A percentile compares a stretch with the other conserved stretches of the same genome.
Conservation (phyloP, 2,888 invertebrate genomes). For the Ganaspis brasiliensis region DNA sequence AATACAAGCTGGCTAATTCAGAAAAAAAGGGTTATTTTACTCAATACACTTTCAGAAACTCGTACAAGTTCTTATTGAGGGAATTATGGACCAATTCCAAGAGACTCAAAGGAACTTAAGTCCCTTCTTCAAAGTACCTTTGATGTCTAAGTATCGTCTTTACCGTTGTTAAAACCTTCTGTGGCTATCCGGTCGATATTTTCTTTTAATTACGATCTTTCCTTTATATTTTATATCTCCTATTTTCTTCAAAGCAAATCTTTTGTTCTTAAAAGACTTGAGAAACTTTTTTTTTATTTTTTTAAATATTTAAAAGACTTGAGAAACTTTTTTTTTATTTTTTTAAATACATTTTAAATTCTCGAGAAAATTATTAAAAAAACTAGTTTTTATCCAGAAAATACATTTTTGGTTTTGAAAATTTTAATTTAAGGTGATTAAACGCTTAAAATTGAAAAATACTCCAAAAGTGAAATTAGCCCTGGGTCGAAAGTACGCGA, state of each 20-base stretch:
- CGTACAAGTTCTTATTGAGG: conserved; percentile 27
- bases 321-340: neutral
- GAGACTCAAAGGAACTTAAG: conserved; percentile 40
- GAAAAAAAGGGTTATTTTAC: conserved; percentile 9
- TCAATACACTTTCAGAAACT: conserved; percentile 24
- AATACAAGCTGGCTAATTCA: conserved; percentile 31
- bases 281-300: neutral
- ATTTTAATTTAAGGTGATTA: too few species aligned
- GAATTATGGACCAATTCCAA: conserved; percentile 24
- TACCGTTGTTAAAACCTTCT: conserved; percentile 36
- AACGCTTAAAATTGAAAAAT: neutral
- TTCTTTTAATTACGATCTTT: conserved; percentile 38
- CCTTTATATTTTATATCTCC: conserved; percentile 1
- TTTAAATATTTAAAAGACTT: neutral
- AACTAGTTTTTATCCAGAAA: too few species aligned
- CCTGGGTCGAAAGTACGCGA: neutral
- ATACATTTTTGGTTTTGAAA: too few species aligned
- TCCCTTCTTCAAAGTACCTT: conserved; percentile 28
- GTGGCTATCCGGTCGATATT: conserved; percentile 26
- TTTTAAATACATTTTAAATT: too few species aligned
- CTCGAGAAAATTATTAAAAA: too few species aligned
- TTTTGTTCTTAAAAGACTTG: conserved; percentile 25
- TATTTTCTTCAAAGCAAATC: conserved; percentile 31
- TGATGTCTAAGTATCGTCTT: conserved; percentile 37
- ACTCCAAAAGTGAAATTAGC: neutral